Conservation (phyloP, 2,797 vertebrate species). For the Eutrigla gurnardus region DNA sequence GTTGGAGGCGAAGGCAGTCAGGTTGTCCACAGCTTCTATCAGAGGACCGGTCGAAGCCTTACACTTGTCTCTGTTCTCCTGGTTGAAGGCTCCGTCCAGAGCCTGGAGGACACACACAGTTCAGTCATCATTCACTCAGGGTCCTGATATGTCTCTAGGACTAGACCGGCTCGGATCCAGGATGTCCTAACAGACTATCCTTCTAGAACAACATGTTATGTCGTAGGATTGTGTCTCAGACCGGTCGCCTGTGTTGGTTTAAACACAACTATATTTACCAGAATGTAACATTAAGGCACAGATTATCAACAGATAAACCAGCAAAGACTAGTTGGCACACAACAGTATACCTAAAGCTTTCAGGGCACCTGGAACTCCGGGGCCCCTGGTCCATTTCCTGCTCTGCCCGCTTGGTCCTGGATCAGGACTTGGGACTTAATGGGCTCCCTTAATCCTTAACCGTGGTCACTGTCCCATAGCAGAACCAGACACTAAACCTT, state of each 20-base stretch:
- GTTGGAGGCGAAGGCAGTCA: slow-evolving; percentile 97
- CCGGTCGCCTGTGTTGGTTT: too few relatives aligned
- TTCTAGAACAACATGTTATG: too few relatives aligned
- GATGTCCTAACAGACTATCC: not conserved
- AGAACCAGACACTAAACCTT: too few relatives aligned
- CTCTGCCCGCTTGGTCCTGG: not conserved
- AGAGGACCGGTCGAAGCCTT: slow-evolving; percentile 92
- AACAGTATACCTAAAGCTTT: too few relatives aligned
- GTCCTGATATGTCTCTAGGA: not conserved
- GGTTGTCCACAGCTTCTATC: slow-evolving; percentile 97
- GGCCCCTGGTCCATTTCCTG: not conserved
- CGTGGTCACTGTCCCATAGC: too few relatives aligned
- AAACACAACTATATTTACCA: too few relatives aligned
- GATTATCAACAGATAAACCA: too few relatives aligned
- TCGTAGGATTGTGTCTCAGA: too few relatives aligned
- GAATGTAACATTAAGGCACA: too few relatives aligned
- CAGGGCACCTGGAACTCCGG: too few relatives aligned
- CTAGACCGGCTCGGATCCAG: not conserved
- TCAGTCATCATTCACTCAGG: not conserved
- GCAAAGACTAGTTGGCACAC: too few relatives aligned
- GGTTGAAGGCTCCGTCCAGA: slow-evolving; percentile 94
- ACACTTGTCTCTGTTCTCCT: slow-evolving; percentile 95
- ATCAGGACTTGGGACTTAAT: not conserved
- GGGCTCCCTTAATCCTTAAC: too few relatives aligned
- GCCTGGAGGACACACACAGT: slow-evolving; percentile 81